Evolutionary conservation across 1,140 invertebrate species (phyloP).

Genomic region (Danaus melanippus): DNA sequence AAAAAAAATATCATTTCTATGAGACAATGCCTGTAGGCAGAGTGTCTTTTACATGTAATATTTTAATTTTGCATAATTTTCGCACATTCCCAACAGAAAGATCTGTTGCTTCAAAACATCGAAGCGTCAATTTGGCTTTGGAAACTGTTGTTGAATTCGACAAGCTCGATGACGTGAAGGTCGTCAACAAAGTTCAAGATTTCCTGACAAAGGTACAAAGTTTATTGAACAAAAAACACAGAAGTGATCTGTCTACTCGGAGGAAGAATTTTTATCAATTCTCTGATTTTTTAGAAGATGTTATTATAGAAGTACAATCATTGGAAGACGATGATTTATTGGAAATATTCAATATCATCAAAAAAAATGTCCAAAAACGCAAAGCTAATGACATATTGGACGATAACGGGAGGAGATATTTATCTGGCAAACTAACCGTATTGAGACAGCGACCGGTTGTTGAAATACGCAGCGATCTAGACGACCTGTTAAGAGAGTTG

Average conservation of each 20-base stretch:
- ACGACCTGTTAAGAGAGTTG: conserved; percentile 10
- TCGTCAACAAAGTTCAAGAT: conserved; percentile 36
- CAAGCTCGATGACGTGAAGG: conserved; percentile 26
- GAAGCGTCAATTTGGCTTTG: conserved; percentile 38
- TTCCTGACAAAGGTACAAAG: conserved; percentile 32
- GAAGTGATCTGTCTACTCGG: background rate
- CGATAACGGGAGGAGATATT: conserved; percentile 14
- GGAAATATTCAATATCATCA: conserved; percentile 16
- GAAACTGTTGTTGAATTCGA: conserved; percentile 47
- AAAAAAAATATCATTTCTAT: too few relatives aligned
- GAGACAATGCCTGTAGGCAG: too few relatives aligned
- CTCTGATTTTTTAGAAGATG: conserved; percentile 29
- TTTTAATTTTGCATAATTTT: too few relatives aligned
- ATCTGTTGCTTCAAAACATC: conserved; percentile 11
- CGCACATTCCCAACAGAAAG: conserved; percentile 8
- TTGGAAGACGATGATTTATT: conserved; percentile 31
- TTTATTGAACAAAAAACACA: conserved; percentile 1
- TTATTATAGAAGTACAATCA: conserved; percentile 11
- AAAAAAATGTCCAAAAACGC: background rate
- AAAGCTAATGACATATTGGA: conserved; percentile 10
- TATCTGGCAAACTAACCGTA: conserved; percentile 20
- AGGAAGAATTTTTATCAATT: conserved; percentile 14
- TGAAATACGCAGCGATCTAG: conserved; percentile 18
- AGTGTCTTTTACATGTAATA: too few relatives aligned
- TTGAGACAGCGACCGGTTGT: too few relatives aligned